Base-by-base conservation (phyloP, 2,113 vertebrate species). In the Centropus unirufus region DNA sequence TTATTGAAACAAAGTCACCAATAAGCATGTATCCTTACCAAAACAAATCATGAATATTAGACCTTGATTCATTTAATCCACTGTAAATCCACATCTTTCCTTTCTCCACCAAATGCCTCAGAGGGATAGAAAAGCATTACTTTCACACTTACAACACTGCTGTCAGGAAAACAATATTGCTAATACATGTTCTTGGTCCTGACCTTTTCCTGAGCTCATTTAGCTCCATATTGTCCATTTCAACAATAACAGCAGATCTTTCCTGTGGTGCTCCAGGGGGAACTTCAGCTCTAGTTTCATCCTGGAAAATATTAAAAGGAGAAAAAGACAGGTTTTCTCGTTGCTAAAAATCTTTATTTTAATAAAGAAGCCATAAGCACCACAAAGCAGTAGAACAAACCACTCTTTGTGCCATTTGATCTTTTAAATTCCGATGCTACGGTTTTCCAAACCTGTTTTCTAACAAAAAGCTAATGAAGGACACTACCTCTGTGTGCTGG, bases 231-330 rank as follows among this genome's bases (percentile, higher is more conserved):
- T 96, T 94, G 62, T 98, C 98, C 52, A 97, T 90, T 34, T 97
- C 90, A 58, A 96, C 69, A 42, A 97, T 79, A 74, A 98, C 78
- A 10, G 88, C 97, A 93, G 97, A 98, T 77, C 96, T 98, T 97
- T 99, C 99, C 93, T 96, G 98, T 1, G 99, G 99, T 0, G 98
- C 99, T 90, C 98, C 99, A 36, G 99, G 98, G 47, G 99, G 98
- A 19, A 98, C 98, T 94, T 99, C 98, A 36, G 95, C 83, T 83
- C 90, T 93, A 26, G 74, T 90, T 70, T 98, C 92, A 87, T 94
- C 97, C 98, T 99, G 96, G 40, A 95, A 93, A 91, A 96, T 69
- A 92, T 77, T 82, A 70, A 73, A 67, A 23, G 3, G 11, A 1
- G 12, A 26, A 8, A 58, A 24, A 16, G 3, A 11, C 61, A 78